Base-by-base conservation (phyloP, 2,888 invertebrate species). In the Macrosoma leucophasiata region DNA sequence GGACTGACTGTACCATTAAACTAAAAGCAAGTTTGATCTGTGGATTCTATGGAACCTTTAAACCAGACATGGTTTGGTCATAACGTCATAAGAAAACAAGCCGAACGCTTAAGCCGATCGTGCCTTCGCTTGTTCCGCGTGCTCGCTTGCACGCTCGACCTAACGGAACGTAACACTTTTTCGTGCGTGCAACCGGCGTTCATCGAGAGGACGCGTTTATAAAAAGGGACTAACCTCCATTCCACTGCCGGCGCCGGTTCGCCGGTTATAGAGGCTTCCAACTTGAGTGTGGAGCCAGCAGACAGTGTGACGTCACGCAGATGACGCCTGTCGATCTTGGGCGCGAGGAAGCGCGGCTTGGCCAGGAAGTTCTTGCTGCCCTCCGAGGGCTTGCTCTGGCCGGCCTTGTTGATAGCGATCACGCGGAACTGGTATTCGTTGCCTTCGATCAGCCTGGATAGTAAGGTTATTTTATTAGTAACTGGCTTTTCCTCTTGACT, bases 341-440 rank as follows among this genome's bases (percentile, higher is more conserved):
- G 98, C 46, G 97, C 96, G 69, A 97, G 78, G 85, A 91, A 94
- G 46, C 95, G 87, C 0, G 95, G 95, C 65, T 95, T 95, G 32
- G 95, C 95, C 36, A 89, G 84, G 74, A 96, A 95, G 58, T 89
- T 90, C 76, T 94, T 95, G 75, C 94, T 92, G 12, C 93, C 86
- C 35, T 95, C 94, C 5, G 96, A 95, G 0, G 97, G 95, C 52
- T 95, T 94, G 56, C 97, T 95, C 62, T 91, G 91, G 0, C 99
- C 99, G 6, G 95, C 97, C 69, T 95, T 95, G 81, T 99, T 99
- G 33, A 97, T 86, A 5, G 98, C 98, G 48, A 96, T 90, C 15
- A 98, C 92, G 15, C 98, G 90, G 91, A 98, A 98, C 74, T 97
- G 97, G 71, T 97, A 97, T 64, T 97, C 97, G 67, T 96, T 95